phyloP scores from a whole-genome alignment of 2,888 invertebrate genomes.

The Rhyacophila evoluta region DNA sequence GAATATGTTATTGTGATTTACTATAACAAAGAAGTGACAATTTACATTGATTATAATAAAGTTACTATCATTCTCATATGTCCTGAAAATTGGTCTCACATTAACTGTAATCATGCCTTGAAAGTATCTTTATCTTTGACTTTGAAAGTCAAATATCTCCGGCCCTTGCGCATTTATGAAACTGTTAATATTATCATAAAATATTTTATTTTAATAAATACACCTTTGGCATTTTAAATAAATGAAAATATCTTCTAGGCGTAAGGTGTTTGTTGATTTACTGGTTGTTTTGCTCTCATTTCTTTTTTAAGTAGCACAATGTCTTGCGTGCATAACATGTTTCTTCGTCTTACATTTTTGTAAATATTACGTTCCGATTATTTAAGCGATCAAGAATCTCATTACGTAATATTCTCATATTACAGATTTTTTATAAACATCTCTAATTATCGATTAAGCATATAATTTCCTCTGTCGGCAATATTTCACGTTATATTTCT shows the following conservation, averaged over 20 bases:
- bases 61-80: too few species aligned
- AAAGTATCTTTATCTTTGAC: too few species aligned
- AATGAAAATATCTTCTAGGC: background rate
- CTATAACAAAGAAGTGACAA: too few species aligned
- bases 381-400: background rate
- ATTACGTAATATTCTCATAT: background rate
- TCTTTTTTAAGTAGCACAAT: background rate
- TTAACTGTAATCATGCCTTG: too few species aligned
- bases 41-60: too few species aligned
- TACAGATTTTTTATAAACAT: background rate
- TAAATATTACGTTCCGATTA: background rate
- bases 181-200: too few species aligned
- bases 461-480: background rate
- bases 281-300: background rate
- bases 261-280: background rate
- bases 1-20: too few species aligned
- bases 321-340: background rate
- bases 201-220: background rate
- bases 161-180: too few species aligned
- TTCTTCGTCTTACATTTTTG: background rate
- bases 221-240: background rate
- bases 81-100: too few species aligned
- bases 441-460: background rate
- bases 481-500: too few species aligned
- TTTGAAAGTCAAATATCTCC: too few species aligned